Conservation (phyloP, 2,113 vertebrate genomes). For the Xiphophorus hellerii region DNA sequence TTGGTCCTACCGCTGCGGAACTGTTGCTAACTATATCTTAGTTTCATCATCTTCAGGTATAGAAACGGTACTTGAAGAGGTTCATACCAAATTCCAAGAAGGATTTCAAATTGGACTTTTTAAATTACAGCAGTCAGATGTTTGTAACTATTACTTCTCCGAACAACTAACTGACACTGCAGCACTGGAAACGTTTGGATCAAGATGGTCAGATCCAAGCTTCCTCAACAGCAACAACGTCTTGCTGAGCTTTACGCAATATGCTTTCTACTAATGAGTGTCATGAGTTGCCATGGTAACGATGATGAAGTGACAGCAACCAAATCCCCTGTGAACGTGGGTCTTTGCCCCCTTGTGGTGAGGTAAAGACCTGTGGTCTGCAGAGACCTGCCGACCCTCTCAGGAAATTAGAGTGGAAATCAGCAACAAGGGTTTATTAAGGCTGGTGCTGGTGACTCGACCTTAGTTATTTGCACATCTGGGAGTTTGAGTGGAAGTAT, state of each 20-base stretch:
- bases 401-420: slow-evolving; percentile 69
- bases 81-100: not conserved
- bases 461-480: slow-evolving; percentile 26
- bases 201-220: slow-evolving; percentile 44
- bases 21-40: not conserved
- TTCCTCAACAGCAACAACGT: slow-evolving; percentile 21
- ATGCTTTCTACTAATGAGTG: slow-evolving; percentile 60
- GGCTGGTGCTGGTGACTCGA: slow-evolving; percentile 30
- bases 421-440: slow-evolving; percentile 52
- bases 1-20: not conserved
- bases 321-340: slow-evolving; percentile 49
- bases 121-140: not conserved
- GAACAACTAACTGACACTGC: not conserved
- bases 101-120: not conserved
- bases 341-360: slow-evolving; percentile 57
- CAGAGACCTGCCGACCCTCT: slow-evolving; percentile 48
- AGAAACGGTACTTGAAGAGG: not conserved
- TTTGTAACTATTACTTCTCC: not conserved
- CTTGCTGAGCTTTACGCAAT: slow-evolving; percentile 43
- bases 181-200: slow-evolving; percentile 39
- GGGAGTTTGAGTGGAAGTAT: slow-evolving; percentile 26
- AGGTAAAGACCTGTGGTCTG: slow-evolving; percentile 53
- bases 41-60: not conserved
- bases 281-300: slow-evolving; percentile 61
- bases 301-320: slow-evolving; percentile 39